Evolutionary conservation across 2,888 invertebrate genomes (phyloP), one percentile per base, ranked within the genome.

Genomic region (Hemistola chrysoprasaria): DNA sequence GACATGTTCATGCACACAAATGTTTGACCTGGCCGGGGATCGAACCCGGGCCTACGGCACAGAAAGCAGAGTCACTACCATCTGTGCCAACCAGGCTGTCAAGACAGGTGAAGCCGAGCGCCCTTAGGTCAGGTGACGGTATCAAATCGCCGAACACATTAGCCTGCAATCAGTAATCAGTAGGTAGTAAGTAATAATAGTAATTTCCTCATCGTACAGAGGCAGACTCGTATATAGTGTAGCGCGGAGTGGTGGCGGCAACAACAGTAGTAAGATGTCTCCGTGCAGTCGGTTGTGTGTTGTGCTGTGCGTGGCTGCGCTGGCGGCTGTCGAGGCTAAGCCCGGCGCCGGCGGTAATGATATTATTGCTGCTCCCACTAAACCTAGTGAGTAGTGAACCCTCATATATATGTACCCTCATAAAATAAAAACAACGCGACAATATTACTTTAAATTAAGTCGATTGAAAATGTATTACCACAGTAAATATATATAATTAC

Each of bases 221-320:
- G 3, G 10, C 11, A 31, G 59, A 47, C 45, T 54, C 39, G 58
- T 66, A 71, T 70, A 71, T 62, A 65, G 55, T 50, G 55, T 29
- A 41, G 35, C 48, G 52, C 34, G 38, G 30, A 16, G 3, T 29
- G 16, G 33, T 3, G 29, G 27, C 27, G 22, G 37, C 25, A 33
- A 16, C 11, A 6, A 11, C 22, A 25, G 34, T 25, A 25, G 20
- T 20, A 34, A 21, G 59, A 64, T 51, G 73, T 67, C 65, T 56
- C 47, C 58, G 46, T 57, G 43, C 53, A 50, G 32, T 47, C 41
- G 50, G 59, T 60, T 60, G 61, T 64, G 61, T 50, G 64, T 61
- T 31, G 53, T 59, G 23, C 70, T 62, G 55, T 51, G 70, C 37
- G 65, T 56, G 28, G 37, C 26, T 45, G 65, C 55, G 66, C 56